Conservation (phyloP, 2,888 invertebrate genomes). For the Drosophila multiciliata region DNA sequence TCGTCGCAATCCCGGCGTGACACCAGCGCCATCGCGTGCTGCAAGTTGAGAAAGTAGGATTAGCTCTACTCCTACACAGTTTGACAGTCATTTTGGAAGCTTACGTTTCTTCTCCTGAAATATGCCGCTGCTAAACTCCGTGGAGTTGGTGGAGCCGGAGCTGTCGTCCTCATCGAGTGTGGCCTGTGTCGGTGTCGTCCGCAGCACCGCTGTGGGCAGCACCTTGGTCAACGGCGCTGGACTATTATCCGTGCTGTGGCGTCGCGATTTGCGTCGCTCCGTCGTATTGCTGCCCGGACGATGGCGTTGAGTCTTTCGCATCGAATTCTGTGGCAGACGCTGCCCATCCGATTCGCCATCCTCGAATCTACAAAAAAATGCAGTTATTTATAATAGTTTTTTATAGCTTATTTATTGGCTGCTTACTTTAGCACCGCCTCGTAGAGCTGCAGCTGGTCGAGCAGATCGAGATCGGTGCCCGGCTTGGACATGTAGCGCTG, state of each 20-base stretch:
- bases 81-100: not conserved
- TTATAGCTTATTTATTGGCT: slow-evolving; percentile 73
- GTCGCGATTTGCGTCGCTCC: slow-evolving; percentile 91
- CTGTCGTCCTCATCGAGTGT: slow-evolving; percentile 84
- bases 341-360: slow-evolving; percentile 86
- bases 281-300: slow-evolving; percentile 87
- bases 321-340: slow-evolving; percentile 88
- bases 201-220: slow-evolving; percentile 76
- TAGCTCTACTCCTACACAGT: not conserved
- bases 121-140: slow-evolving; percentile 82
- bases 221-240: slow-evolving; percentile 84
- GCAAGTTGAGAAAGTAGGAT: not conserved
- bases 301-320: slow-evolving; percentile 90
- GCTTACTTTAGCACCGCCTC: slow-evolving; percentile 95
- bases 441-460: slow-evolving; percentile 97
- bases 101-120: slow-evolving; percentile 82
- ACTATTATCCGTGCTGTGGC: slow-evolving; percentile 90
- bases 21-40: slow-evolving; percentile 87
- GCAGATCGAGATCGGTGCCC: slow-evolving; percentile 95
- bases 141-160: slow-evolving; percentile 86
- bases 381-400: not conserved
- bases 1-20: slow-evolving; percentile 92
- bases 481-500: slow-evolving; percentile 95
- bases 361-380: slow-evolving; percentile 79
- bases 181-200: slow-evolving; percentile 81